Evolutionary conservation across 1,140 invertebrate species (phyloP).

Genomic region (Anoplolepis gracilipes): DNA sequence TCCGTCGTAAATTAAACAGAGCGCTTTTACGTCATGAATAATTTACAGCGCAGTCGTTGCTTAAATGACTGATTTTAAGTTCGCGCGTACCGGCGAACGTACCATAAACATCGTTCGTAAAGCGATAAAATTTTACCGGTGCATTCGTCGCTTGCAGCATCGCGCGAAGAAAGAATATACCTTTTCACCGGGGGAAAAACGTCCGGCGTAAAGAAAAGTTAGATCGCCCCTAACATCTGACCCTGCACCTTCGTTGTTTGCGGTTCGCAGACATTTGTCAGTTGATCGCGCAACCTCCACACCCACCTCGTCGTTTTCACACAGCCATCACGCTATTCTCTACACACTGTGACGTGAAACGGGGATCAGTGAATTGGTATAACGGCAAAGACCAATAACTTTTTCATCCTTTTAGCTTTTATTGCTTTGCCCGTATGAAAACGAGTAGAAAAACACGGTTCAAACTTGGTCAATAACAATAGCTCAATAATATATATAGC

Average conservation of each 20-base stretch:
- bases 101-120: conserved; percentile 32
- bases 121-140: conserved; percentile 33
- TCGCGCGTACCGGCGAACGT: background rate
- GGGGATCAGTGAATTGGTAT: conserved; percentile 14
- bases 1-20: conserved; percentile 56
- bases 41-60: conserved; percentile 24
- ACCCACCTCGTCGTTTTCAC: conserved; percentile 19
- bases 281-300: conserved; percentile 47
- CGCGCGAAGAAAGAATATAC: background rate
- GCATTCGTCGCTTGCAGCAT: conserved; percentile 30
- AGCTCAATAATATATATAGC: too few species aligned
- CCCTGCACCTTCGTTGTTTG: conserved; percentile 39
- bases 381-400: background rate
- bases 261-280: conserved; percentile 67
- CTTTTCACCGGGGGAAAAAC: conserved; percentile 13
- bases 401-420: conserved; percentile 16
- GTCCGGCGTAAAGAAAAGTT: conserved; percentile 44
- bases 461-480: background rate
- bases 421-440: background rate
- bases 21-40: conserved; percentile 52
- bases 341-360: background rate
- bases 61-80: conserved; percentile 54
- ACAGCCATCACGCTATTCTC: conserved; percentile 20
- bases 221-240: conserved; percentile 44
- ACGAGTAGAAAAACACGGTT: background rate